Percentiles rank a stretch among this genome's conserved stretches.
Evolutionary conservation across 1,140 invertebrate species (phyloP).

Genomic region (Atta colombica): DNA sequence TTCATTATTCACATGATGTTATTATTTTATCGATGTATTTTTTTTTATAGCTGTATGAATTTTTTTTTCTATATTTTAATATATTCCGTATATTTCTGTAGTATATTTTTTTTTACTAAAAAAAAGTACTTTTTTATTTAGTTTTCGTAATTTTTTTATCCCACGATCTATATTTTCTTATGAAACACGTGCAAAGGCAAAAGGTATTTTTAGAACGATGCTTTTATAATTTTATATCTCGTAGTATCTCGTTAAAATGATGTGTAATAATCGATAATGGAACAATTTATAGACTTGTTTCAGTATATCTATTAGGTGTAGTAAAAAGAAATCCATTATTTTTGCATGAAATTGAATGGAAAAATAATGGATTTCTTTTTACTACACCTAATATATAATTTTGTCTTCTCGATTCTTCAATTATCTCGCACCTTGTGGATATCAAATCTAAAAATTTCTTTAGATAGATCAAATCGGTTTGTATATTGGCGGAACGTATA

Average conservation of each 20-base stretch:
- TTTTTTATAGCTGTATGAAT: not conserved
- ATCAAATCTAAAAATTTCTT: slow-evolving; percentile 3
- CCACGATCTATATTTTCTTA: not conserved
- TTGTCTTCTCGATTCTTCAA: not conserved
- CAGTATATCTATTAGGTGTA: not conserved
- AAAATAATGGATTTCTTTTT: too few species aligned
- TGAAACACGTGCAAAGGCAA: not conserved
- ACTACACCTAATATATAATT: not conserved
- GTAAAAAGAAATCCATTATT: too few species aligned
- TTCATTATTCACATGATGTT: not conserved
- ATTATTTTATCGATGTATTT: not conserved
- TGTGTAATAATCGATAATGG: not conserved
- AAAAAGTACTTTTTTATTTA: not conserved
- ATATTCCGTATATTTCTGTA: not conserved
- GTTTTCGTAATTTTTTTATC: not conserved
- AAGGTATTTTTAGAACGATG: not conserved
- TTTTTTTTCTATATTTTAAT: not conserved
- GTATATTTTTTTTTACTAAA: not conserved
- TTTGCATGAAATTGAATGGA: too few species aligned
- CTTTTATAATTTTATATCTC: slow-evolving; percentile 8
- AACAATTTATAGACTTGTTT: not conserved
- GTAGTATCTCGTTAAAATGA: not conserved
- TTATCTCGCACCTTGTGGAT: not conserved
- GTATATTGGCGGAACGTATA: not conserved
- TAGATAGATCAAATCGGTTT: not conserved